A percentile compares a stretch with the other conserved stretches of the same genome.
phyloP scores from a whole-genome alignment of 2,113 vertebrate species.

The Protobothrops mucrosquamatus region DNA sequence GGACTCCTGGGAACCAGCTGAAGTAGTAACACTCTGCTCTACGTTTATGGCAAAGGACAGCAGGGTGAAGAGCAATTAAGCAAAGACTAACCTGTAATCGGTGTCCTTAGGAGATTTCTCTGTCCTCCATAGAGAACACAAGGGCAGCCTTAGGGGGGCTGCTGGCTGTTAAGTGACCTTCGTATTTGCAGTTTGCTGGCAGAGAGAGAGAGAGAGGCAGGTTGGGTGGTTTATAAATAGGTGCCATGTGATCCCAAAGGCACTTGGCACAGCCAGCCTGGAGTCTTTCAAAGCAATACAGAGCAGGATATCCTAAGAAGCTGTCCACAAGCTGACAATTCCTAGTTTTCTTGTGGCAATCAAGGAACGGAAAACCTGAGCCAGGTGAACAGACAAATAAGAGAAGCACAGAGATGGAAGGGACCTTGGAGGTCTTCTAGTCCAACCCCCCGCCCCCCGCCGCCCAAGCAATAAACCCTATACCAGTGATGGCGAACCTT shows the following conservation, averaged over 20 bases:
- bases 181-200: conserved; percentile 1
- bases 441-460: not conserved
- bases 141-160: conserved; percentile 10
- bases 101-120: conserved; percentile 14
- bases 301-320: not conserved
- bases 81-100: conserved; percentile 18
- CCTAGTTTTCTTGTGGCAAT: not conserved
- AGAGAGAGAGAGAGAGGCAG: not conserved
- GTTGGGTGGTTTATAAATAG: conserved; percentile 26
- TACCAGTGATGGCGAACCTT: no score
- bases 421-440: not conserved
- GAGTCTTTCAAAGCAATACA: not conserved
- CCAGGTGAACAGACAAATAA: not conserved
- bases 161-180: conserved; percentile 29
- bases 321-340: not conserved
- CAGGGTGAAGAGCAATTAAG: not conserved
- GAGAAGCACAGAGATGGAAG: not conserved
- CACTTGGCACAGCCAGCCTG: conserved; percentile 8
- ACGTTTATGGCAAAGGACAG: not conserved
- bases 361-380: not conserved
- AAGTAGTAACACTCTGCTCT: not conserved
- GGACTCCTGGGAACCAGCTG: not conserved
- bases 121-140: not conserved
- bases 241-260: conserved; percentile 34
- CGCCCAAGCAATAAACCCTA: not conserved